A percentile compares a stretch with the other conserved stretches of the same genome.
Conservation (phyloP, 2,113 vertebrate species). For the Eudyptes chrysolophus region DNA sequence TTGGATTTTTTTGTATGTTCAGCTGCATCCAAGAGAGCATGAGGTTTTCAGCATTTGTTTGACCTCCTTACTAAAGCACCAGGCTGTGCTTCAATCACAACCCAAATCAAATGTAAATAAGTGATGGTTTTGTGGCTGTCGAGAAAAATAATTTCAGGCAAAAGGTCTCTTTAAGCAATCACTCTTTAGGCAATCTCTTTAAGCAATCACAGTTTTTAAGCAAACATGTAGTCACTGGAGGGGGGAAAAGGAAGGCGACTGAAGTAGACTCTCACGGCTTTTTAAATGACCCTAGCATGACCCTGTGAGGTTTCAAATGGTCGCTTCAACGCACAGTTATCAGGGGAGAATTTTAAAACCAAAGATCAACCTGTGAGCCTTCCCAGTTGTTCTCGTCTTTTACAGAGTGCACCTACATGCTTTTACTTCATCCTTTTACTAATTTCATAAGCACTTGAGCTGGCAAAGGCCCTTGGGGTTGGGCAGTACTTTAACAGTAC, state of each 20-base stretch:
- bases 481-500: too few species aligned
- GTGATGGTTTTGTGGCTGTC: not conserved
- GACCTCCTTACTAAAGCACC: not conserved
- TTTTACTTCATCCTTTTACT: not conserved
- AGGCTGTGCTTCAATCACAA: not conserved
- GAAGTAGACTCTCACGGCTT: not conserved
- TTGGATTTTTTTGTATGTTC: not conserved
- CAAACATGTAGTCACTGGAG: not conserved
- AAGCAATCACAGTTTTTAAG: not conserved
- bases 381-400: not conserved
- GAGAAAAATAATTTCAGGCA: not conserved
- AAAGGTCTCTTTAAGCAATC: slow-evolving; percentile 36
- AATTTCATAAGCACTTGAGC: not conserved
- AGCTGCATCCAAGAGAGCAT: not conserved
- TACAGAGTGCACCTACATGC: not conserved
- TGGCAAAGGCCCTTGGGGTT: not conserved
- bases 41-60: not conserved
- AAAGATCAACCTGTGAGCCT: not conserved
- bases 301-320: not conserved
- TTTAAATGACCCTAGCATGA: not conserved
- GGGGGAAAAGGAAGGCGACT: not conserved
- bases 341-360: not conserved
- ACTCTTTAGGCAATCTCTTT: not conserved
- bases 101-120: not conserved
- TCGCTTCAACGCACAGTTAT: not conserved